These are phyloP conservation scores for Todus mexicanus DNA, from an alignment of 2,797 vertebrate species.

Conservation along the genomic window DNA sequence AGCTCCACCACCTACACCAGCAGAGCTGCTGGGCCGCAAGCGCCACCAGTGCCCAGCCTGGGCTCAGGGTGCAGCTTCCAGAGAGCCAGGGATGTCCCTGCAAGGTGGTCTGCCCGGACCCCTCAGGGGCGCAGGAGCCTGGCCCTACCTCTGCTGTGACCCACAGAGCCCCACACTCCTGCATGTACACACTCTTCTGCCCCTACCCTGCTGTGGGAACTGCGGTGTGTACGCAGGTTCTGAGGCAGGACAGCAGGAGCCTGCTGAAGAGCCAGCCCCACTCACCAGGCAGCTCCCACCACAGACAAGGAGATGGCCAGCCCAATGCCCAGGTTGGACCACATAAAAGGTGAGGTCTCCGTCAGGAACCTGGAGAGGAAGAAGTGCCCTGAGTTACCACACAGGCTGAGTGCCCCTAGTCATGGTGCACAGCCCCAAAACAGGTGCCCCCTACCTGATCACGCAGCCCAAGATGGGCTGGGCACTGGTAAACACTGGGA, in stretches of 20 bases:
- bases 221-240: neutral
- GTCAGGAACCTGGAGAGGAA: conserved; percentile 88
- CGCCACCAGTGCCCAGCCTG: neutral
- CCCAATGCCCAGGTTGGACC: conserved; percentile 95
- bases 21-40: neutral
- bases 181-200: fast-evolving
- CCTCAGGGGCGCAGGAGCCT: neutral
- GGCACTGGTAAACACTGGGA: neutral
- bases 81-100: neutral
- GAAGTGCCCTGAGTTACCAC: neutral
- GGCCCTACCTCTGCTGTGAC: neutral
- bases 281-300: conserved; percentile 98
- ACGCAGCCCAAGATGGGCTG: neutral
- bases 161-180: neutral
- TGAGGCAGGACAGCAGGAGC: neutral
- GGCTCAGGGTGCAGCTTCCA: neutral
- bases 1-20: neutral
- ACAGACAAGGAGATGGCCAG: conserved; percentile 96
- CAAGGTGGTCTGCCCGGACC: neutral
- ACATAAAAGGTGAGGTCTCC: conserved; percentile 98
- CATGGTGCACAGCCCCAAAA: neutral
- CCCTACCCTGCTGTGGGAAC: neutral
- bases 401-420: neutral
- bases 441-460: neutral
- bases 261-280: neutral